Conservation (phyloP, 2,888 invertebrate species). For the Melanargia galathea region DNA sequence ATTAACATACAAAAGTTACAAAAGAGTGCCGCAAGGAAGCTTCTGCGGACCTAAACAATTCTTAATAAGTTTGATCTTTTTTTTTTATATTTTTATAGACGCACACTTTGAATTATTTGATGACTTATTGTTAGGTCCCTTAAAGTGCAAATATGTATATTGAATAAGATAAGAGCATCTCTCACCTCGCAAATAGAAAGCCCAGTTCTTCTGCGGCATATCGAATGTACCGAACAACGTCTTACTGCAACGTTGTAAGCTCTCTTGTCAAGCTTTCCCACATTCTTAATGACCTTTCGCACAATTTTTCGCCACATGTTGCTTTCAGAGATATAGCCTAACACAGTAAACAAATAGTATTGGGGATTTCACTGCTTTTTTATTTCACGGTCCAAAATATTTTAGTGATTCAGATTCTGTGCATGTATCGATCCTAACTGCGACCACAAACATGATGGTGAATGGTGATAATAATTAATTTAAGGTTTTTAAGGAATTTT, state of each 20-base stretch:
- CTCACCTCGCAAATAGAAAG: slow-evolving; percentile 73
- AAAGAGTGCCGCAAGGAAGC: no score
- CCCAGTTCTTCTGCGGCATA: slow-evolving; percentile 63
- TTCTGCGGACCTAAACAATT: no score
- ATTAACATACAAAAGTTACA: no score
- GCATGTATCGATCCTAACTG: background rate
- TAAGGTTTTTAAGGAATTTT: background rate
- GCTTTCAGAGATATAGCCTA: background rate
- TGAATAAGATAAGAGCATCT: background rate
- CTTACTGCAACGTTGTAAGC: slow-evolving; percentile 58
- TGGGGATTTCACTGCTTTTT: background rate
- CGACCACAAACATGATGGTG: background rate
- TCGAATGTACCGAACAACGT: slow-evolving; percentile 60
- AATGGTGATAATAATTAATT: no score
- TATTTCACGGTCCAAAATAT: slow-evolving; percentile 12
- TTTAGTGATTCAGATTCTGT: background rate
- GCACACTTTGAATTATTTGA: background rate
- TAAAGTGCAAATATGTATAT: background rate
- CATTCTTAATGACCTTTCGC: slow-evolving; percentile 55
- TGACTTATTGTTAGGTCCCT: background rate
- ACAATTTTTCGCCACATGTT: slow-evolving; percentile 63
- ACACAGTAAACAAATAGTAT: background rate
- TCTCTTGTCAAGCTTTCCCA: slow-evolving; percentile 60
- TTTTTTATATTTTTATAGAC: no score
- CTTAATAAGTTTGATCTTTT: no score